phyloP scores from a whole-genome alignment of 2,888 invertebrate genomes.

The Oxyteleia sp. region DNA sequence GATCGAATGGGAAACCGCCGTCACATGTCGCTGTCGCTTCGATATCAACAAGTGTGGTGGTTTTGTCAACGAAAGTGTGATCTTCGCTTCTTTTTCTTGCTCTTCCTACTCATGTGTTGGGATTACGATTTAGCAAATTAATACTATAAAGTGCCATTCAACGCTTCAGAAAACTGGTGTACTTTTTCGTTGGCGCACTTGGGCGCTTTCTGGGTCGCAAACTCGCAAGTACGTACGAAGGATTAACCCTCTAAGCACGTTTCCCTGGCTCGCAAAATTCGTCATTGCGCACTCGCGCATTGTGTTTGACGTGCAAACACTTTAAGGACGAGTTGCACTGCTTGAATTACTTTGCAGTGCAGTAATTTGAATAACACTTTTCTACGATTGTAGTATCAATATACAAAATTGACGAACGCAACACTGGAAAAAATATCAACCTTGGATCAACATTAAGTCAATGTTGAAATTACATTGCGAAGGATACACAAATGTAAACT shows the following conservation, averaged over 20 bases:
- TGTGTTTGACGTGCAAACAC: not conserved
- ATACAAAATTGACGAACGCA: not conserved
- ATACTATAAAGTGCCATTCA: not conserved
- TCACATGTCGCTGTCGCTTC: slow-evolving; percentile 5
- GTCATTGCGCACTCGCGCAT: not conserved
- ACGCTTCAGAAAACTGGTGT: not conserved
- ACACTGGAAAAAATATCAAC: too few species aligned
- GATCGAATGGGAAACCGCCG: slow-evolving; percentile 20
- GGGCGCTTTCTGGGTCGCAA: slow-evolving; percentile 1
- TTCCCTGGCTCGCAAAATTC: not conserved
- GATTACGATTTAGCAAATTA: not conserved
- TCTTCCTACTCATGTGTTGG: not conserved
- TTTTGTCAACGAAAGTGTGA: slow-evolving; percentile 15
- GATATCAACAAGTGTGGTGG: not conserved
- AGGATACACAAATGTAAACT: too few species aligned
- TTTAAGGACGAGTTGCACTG: not conserved
- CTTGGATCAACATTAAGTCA: too few species aligned
- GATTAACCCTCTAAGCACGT: slow-evolving; percentile 1
- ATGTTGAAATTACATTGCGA: too few species aligned
- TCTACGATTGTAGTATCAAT: not conserved
- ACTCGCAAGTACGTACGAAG: not conserved
- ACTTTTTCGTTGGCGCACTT: not conserved
- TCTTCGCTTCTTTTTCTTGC: not conserved
- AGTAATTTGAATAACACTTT: not conserved
- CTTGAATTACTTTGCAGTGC: not conserved